Evolutionary conservation across 1,140 invertebrate genomes (phyloP), one percentile per base, ranked within the genome.

Genomic region (Neotoxoptera formosana): DNA sequence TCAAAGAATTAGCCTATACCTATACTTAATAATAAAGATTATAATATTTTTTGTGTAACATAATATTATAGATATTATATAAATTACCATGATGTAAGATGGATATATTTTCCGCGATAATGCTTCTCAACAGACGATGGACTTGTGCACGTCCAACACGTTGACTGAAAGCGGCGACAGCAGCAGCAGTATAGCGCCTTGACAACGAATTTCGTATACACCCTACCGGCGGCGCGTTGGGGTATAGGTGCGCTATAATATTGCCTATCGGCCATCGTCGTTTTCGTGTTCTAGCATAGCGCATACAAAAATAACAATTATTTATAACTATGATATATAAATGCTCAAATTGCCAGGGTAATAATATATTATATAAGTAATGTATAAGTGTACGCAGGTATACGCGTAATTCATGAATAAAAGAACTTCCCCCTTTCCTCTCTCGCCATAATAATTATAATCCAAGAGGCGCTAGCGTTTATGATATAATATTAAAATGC

Each of bases 131-230:
- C 87, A 23, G 48, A 87, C 87, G n/a, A 53, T 89, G 30, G 86
- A 89, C 34, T 53, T 34, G 87, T 53, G 48, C 36, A 41, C 48
- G 47, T 89, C n/a, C 87, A 89, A 89, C 87, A 89, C 87, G 87
- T 89, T 89, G 87, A 89, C 87, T 89, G 87, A 53, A 51, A 53
- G n/a, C 48, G n/a, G 20, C 87, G 87, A 41, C 48, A 47, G 87
- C 20, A n/a, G 30, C 30, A 17, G 47, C 47, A 8, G 83, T 45
- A 36, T 30, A 53, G 87, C 48, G 30, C 87, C 47, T 53, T 53
- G 48, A n/a, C 47, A 89, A 89, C 83, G 83, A 25, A 30, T 45
- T n/a, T 47, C 30, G 25, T 25, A n/a, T n/a, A 86, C 84, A 87
- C 84, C 45, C 83, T 30, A 41, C 41, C 83, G 23, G 23, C 11